Evolutionary conservation across 2,888 invertebrate genomes (phyloP), one percentile per base, ranked within the genome.

Genomic region (Chymomyza procnemis): DNA sequence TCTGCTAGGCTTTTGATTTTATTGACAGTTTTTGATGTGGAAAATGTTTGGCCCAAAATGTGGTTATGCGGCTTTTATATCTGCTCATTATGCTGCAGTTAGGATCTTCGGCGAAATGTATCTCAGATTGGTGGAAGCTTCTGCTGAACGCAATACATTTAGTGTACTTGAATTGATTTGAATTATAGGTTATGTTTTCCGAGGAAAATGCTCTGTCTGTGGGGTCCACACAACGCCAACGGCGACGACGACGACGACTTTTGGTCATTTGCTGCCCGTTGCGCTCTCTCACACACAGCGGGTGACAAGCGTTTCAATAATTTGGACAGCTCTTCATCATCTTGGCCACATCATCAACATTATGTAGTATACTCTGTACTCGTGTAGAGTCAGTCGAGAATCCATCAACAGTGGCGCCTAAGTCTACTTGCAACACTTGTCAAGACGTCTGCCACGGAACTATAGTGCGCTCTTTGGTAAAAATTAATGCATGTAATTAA

Each of bases 401-500:
- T 80, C 87, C 88, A 89, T 89, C 89, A 88, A 84, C 85, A 86
- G 85, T 88, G 89, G 88, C 88, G 89, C 89, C 88, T 89, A 75
- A 71, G 67, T 64, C 62, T 73, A 58, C 61, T 84, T 78, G 85
- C 87, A 85, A 78, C 86, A 87, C 86, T 87, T 86, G 87, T 79
- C 79, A 73, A 69, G 48, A 22, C 62, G 54, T 41, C 30, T 52
- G 21, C 30, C 54, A 19, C 21, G 18, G 30, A 22, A 54, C 46
- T 76, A 72, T 72, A 76, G 80, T 19, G 47, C 26, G 26, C 4
- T 26, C 26, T 26, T 26, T 41, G 19, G 14, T 66, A 76, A 67
- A 87, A 85, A 87, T 87, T 77, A 87, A 80, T 87, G 87, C 73
- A 77, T 75, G 84, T 80, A 87, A 87, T 84, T 87, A 87, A 84